A percentile compares a stretch with the other conserved stretches of the same genome.
Conservation (phyloP, 2,113 vertebrate genomes). For the Onychostoma macrolepis region DNA sequence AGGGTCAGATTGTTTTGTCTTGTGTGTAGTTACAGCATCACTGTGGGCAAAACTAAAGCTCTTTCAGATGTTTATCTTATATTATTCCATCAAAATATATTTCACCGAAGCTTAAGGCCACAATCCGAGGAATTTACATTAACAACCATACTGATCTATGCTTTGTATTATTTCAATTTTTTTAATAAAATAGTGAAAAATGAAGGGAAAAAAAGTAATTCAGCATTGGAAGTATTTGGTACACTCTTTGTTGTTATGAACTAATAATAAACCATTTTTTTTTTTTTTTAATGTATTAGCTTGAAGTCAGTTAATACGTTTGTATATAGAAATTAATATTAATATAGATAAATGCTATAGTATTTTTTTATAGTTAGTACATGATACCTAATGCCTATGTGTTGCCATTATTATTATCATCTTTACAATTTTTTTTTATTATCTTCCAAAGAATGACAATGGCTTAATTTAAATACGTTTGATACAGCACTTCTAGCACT, state of each 20-base stretch:
- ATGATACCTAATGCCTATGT: too few relatives aligned
- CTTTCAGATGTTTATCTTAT: conserved; percentile 27
- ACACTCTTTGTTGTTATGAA: neutral
- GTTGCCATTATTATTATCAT: too few relatives aligned
- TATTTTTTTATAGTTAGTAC: too few relatives aligned
- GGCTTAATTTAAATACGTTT: too few relatives aligned
- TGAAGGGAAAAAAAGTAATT: neutral
- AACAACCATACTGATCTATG: neutral
- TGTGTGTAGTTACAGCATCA: neutral
- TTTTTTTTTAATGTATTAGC: neutral
- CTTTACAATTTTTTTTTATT: too few relatives aligned
- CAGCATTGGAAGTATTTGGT: neutral
- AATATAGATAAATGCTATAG: too few relatives aligned
- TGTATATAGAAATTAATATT: too few relatives aligned
- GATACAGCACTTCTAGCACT: too few relatives aligned
- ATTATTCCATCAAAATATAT: conserved; percentile 27
- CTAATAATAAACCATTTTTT: neutral
- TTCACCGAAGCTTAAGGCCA: neutral
- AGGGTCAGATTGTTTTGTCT: conserved; percentile 43
- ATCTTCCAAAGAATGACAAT: too few relatives aligned
- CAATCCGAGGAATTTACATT: neutral
- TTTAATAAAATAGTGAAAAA: neutral
- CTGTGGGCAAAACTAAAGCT: neutral
- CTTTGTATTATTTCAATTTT: neutral
- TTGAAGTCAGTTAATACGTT: too few relatives aligned